phyloP scores from a whole-genome alignment of 2,888 invertebrate genomes.

The Eristalis pertinax region DNA sequence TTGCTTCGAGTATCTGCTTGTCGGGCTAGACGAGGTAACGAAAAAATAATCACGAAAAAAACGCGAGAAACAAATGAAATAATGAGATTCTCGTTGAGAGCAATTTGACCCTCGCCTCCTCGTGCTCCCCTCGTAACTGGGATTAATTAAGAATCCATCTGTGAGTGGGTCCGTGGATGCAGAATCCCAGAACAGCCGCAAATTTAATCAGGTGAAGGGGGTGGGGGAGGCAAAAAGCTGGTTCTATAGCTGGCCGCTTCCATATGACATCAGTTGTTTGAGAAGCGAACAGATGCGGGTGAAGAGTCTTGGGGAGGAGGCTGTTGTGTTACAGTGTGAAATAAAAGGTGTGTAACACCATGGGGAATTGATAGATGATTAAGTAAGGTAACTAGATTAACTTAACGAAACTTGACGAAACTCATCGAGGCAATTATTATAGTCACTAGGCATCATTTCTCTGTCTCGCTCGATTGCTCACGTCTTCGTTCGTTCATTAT shows the following conservation, averaged over 20 bases:
- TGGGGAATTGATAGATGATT: not conserved
- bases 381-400: no score
- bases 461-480: no score
- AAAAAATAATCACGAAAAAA: not conserved
- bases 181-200: not conserved
- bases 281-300: not conserved
- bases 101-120: not conserved
- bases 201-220: not conserved
- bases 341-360: not conserved
- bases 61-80: not conserved
- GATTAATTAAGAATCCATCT: not conserved
- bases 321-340: not conserved
- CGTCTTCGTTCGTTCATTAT: no score
- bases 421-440: no score
- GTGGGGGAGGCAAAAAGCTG: not conserved
- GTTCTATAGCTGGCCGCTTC: not conserved
- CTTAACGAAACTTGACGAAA: no score
- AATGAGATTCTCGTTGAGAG: not conserved
- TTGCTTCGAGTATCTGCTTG: not conserved
- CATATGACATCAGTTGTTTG: not conserved
- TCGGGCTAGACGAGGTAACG: not conserved
- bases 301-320: no score
- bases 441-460: no score
- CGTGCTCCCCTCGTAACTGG: not conserved
- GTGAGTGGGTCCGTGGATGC: not conserved